Percentiles rank a stretch among this genome's conserved stretches.
phyloP scores from a whole-genome alignment of 2,113 vertebrate species.

The Oxyura jamaicensis region DNA sequence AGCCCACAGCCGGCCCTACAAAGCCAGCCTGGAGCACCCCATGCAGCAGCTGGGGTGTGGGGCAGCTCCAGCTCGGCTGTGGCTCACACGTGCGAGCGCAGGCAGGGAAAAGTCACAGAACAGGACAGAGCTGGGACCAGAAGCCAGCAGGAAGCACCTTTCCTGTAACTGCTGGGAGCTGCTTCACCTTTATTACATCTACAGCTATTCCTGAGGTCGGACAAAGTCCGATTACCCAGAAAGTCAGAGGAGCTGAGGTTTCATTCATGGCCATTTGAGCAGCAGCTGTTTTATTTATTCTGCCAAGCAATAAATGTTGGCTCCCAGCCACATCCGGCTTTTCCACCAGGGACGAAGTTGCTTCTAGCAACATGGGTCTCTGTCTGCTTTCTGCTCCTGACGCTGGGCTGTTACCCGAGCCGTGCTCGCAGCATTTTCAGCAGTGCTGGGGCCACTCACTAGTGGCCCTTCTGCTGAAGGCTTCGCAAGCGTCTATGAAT shows the following conservation, averaged over 20 bases:
- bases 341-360: neutral
- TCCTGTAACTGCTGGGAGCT: neutral
- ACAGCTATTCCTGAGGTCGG: neutral
- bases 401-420: neutral
- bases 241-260: neutral
- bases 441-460: neutral
- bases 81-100: fast-evolving
- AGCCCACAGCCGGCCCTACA: neutral
- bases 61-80: neutral
- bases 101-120: neutral
- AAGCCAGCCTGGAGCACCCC: neutral
- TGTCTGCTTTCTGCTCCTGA: neutral
- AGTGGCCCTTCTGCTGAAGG: neutral
- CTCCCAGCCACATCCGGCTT: neutral
- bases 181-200: neutral
- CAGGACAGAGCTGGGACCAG: neutral
- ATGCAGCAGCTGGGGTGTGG: fast-evolving
- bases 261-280: neutral
- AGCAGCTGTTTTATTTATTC: slow-evolving; percentile 27
- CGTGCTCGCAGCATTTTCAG: fast-evolving
- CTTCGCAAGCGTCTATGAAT: neutral
- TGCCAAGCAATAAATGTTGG: slow-evolving; percentile 25
- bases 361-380: neutral
- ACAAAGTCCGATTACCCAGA: neutral
- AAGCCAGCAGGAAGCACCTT: neutral